Percentiles rank a stretch among this genome's conserved stretches.
These are phyloP conservation scores for Lithosia quadra DNA, from an alignment of 2,888 invertebrate genomes.

Conservation along the genomic window DNA sequence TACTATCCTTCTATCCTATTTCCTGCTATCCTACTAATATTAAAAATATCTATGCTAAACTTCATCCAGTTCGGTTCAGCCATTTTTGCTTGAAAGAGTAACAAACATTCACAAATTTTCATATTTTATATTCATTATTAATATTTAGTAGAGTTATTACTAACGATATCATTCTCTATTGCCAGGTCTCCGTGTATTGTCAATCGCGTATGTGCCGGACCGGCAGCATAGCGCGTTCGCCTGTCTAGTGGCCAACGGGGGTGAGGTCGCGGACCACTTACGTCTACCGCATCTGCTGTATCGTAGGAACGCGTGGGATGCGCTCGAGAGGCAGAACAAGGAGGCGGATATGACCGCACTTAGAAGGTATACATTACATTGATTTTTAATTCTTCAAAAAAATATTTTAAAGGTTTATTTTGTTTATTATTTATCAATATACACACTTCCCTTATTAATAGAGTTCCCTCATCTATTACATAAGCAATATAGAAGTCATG, in stretches of 20 bases:
- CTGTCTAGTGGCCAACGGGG: conserved; percentile 94
- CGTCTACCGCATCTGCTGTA: conserved; percentile 95
- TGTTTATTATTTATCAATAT: too few relatives aligned
- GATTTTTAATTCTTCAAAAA: neutral
- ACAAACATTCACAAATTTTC: too few relatives aligned
- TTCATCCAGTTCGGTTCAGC: too few relatives aligned
- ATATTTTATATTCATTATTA: too few relatives aligned
- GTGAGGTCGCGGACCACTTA: conserved; percentile 96
- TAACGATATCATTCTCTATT: neutral
- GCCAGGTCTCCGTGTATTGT: conserved; percentile 93
- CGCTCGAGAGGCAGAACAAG: conserved; percentile 76
- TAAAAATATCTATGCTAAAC: too few relatives aligned
- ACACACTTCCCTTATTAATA: too few relatives aligned
- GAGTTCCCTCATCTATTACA: too few relatives aligned
- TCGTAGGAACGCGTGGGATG: conserved; percentile 89
- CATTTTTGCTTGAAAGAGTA: neutral
- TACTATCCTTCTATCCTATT: too few relatives aligned
- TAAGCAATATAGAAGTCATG: too few relatives aligned
- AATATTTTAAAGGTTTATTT: too few relatives aligned
- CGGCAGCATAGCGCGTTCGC: conserved; percentile 95
- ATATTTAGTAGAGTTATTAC: too few relatives aligned
- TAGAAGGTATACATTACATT: conserved; percentile 58
- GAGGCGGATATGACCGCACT: conserved; percentile 80
- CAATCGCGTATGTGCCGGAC: conserved; percentile 95
- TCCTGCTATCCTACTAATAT: too few relatives aligned